These are phyloP conservation scores for Podarcis lilfordi DNA, from an alignment of 2,797 vertebrate genomes.

Conservation along the genomic window DNA sequence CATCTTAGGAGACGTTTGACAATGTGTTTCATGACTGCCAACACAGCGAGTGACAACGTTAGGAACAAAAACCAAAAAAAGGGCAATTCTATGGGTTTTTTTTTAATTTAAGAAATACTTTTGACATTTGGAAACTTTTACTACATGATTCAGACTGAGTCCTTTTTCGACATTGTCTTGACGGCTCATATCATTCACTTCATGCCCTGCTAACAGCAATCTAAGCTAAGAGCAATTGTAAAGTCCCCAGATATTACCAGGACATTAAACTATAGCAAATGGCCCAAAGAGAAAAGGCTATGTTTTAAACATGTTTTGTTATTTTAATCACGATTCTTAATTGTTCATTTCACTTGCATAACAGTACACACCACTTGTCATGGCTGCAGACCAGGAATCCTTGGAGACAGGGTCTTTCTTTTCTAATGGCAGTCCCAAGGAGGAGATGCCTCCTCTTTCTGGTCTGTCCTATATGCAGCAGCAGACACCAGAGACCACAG, in stretches of 20 bases:
- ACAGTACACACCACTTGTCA: neutral
- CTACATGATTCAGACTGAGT: neutral
- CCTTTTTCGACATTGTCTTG: neutral
- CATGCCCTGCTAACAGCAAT: neutral
- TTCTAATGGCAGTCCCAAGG: too few relatives aligned
- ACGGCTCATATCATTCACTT: neutral
- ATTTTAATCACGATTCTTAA: neutral
- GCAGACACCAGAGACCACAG: too few relatives aligned
- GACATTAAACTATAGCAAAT: constrained; percentile 7
- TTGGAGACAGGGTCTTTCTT: too few relatives aligned
- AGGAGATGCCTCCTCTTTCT: too few relatives aligned
- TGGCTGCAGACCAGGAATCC: too few relatives aligned
- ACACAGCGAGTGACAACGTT: neutral
- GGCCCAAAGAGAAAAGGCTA: neutral
- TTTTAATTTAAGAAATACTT: neutral
- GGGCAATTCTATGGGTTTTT: neutral
- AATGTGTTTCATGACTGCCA: neutral
- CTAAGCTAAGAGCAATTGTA: neutral
- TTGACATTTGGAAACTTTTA: constrained; percentile 29
- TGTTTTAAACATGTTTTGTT: neutral
- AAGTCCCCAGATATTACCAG: neutral
- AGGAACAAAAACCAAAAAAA: neutral
- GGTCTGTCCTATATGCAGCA: too few relatives aligned
- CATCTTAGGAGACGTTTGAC: neutral
- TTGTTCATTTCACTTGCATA: neutral